Percentiles rank a stretch among this genome's conserved stretches.
These are phyloP conservation scores for Aplysia californica DNA, from an alignment of 1,140 invertebrate genomes.

Conservation along the genomic window DNA sequence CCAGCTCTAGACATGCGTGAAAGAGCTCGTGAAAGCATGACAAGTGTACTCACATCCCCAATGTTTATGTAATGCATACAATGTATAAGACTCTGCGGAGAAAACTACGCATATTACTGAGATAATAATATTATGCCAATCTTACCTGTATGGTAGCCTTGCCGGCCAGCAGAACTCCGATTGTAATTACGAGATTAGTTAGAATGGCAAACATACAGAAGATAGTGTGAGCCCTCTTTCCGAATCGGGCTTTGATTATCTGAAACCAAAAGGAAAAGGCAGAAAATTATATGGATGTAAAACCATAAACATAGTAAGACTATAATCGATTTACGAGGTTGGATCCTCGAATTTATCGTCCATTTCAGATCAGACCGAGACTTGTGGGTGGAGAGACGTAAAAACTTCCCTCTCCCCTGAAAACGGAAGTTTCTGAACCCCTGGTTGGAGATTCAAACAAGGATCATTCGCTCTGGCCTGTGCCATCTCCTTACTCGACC, in stretches of 20 bases:
- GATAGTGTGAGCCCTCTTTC: constrained; percentile 60
- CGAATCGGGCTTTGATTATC: constrained; percentile 65
- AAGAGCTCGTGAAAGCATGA: too few species aligned
- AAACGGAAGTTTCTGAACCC: too few species aligned
- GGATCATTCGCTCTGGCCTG: too few species aligned
- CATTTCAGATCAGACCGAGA: too few species aligned
- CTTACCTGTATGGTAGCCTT: constrained; percentile 44
- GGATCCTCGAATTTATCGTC: neutral
- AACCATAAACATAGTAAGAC: neutral
- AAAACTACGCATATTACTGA: neutral
- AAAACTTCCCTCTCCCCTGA: too few species aligned
- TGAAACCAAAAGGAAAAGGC: constrained; percentile 6
- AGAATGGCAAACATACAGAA: constrained; percentile 67
- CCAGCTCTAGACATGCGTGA: too few species aligned
- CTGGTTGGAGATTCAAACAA: too few species aligned
- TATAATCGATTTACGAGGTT: neutral
- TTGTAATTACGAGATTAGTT: constrained; percentile 67
- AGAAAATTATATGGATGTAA: neutral
- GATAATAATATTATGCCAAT: neutral
- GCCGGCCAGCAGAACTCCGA: constrained; percentile 62
- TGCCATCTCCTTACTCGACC: too few species aligned
- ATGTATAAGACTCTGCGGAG: neutral
- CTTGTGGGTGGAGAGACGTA: too few species aligned
- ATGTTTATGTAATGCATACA: neutral
- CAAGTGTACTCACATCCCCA: neutral